phyloP scores from a whole-genome alignment of 1,140 invertebrate genomes.

The Nixonia krombeini region DNA sequence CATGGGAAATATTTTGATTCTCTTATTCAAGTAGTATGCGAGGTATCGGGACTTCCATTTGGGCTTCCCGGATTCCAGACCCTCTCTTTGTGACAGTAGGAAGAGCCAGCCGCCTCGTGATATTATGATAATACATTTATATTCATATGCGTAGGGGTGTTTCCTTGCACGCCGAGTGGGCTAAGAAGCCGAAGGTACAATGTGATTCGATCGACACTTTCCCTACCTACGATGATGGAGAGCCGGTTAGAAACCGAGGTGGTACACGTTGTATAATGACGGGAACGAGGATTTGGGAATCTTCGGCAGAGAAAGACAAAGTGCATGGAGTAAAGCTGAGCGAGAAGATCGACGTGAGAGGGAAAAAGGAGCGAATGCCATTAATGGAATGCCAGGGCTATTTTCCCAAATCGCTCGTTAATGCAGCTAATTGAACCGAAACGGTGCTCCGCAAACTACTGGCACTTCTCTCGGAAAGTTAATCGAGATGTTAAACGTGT shows the following conservation, averaged over 20 bases:
- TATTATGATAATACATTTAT: constrained; percentile 68
- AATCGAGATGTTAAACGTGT: too few species aligned
- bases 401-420: constrained; percentile 48
- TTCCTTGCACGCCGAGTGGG: constrained; percentile 40
- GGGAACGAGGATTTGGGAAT: background rate
- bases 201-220: constrained; percentile 59
- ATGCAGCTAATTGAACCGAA: constrained; percentile 49
- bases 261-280: background rate
- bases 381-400: constrained; percentile 27
- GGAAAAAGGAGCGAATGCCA: constrained; percentile 19
- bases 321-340: constrained; percentile 19
- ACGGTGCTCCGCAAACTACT: constrained; percentile 16
- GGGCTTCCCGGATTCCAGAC: constrained; percentile 39
- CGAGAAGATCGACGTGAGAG: background rate
- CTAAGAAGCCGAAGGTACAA: constrained; percentile 37
- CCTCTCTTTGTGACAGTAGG: constrained; percentile 22
- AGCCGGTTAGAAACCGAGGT: constrained; percentile 47
- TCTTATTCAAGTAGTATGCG: constrained; percentile 17
- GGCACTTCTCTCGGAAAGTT: background rate
- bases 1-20: too few species aligned
- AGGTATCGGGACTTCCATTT: constrained; percentile 6
- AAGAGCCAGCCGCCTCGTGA: constrained; percentile 37
- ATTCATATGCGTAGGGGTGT: constrained; percentile 63
- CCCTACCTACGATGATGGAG: constrained; percentile 51
- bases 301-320: constrained; percentile 18